phyloP scores from a whole-genome alignment of 2,888 invertebrate species.

The Cecidostiba fungosa region DNA sequence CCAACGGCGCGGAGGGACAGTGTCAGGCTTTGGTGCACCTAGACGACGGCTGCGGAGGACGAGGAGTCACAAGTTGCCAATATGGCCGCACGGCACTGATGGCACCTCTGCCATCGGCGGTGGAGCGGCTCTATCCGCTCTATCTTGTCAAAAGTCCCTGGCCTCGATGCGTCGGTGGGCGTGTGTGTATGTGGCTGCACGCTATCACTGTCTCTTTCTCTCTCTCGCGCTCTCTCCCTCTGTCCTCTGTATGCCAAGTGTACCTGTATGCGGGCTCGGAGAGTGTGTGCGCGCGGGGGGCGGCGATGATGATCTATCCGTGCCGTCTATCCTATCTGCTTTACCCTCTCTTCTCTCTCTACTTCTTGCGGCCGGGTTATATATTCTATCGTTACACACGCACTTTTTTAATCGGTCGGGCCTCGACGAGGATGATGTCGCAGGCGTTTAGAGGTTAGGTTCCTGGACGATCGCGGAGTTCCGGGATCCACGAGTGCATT shows the following conservation, averaged over 20 bases:
- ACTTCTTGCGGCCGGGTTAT: background rate
- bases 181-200: background rate
- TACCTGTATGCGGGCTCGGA: background rate
- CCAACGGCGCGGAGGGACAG: background rate
- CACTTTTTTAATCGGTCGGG: background rate
- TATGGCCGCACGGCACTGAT: slow-evolving; percentile 75
- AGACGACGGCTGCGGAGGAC: slow-evolving; percentile 20
- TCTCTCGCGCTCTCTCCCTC: background rate
- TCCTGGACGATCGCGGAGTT: background rate
- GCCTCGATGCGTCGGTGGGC: slow-evolving; percentile 33
- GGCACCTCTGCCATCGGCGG: slow-evolving; percentile 49
- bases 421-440: background rate
- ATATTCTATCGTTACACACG: background rate
- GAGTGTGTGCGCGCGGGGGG: slow-evolving; percentile 6
- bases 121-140: slow-evolving; percentile 17
- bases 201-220: background rate
- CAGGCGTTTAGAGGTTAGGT: slow-evolving; percentile 3
- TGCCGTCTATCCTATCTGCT: background rate
- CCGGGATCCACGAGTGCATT: slow-evolving; percentile 6
- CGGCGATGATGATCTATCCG: slow-evolving; percentile 12
- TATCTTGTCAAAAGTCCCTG: slow-evolving; percentile 59
- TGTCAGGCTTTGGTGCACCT: background rate
- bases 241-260: background rate
- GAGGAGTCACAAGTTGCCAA: slow-evolving; percentile 78
- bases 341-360: background rate